Percentiles rank a stretch among this genome's conserved stretches.
These are phyloP conservation scores for Nicator chloris DNA, from an alignment of 2,113 vertebrate genomes.

Conservation along the genomic window DNA sequence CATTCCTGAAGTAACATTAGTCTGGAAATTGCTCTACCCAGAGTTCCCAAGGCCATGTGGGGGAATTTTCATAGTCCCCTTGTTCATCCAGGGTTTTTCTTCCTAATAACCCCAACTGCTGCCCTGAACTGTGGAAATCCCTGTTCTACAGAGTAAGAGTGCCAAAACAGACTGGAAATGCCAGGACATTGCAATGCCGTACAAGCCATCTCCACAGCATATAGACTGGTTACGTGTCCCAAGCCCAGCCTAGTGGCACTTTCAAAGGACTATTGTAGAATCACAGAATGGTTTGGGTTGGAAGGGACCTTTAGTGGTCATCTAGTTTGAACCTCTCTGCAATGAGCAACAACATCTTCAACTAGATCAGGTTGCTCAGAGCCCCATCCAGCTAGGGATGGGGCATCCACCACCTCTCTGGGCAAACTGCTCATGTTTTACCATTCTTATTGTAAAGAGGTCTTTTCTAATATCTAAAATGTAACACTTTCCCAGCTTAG, in stretches of 20 bases:
- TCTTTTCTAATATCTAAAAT: not conserved
- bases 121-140: not conserved
- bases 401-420: not conserved
- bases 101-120: not conserved
- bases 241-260: not conserved
- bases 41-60: not conserved
- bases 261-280: not conserved
- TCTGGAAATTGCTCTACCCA: not conserved
- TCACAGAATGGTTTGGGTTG: not conserved
- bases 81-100: not conserved
- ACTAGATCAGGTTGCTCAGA: not conserved
- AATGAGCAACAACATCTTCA: not conserved
- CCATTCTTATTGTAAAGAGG: not conserved
- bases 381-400: not conserved
- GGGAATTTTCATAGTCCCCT: not conserved
- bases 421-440: not conserved
- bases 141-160: not conserved
- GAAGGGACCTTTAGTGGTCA: not conserved
- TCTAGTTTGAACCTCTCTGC: not conserved
- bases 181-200: accelerated
- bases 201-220: not conserved
- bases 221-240: not conserved
- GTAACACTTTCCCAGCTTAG: not conserved
- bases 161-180: not conserved
- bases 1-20: not conserved